These are phyloP conservation scores for Anguilla anguilla DNA, from an alignment of 2,797 vertebrate species.

Conservation along the genomic window DNA sequence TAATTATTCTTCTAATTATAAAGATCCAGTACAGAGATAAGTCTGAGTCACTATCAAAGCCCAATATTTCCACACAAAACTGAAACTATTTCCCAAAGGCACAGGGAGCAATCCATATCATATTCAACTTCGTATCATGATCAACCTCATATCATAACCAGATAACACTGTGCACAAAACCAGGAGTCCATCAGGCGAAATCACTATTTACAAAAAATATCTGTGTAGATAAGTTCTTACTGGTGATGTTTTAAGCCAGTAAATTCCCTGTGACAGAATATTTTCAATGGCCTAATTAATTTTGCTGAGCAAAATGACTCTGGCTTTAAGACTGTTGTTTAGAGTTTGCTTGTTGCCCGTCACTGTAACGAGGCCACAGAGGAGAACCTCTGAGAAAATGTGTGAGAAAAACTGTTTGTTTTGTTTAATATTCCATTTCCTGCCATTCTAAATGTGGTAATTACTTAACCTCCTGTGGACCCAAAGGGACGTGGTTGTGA, in stretches of 20 bases:
- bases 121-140: background rate
- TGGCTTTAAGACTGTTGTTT: constrained; percentile 15
- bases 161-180: background rate
- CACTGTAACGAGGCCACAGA: background rate
- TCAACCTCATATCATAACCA: background rate
- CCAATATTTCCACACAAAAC: background rate
- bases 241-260: background rate
- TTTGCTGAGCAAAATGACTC: background rate
- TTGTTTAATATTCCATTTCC: background rate
- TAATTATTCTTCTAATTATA: background rate
- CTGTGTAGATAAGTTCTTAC: background rate
- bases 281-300: background rate
- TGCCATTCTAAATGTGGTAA: background rate
- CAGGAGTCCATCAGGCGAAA: background rate
- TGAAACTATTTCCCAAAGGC: background rate
- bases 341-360: background rate
- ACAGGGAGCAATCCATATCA: background rate
- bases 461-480: background rate
- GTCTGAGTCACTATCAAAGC: background rate
- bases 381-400: background rate
- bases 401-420: constrained; percentile 3
- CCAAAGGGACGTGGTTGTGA: background rate
- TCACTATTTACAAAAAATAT: background rate
- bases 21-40: background rate
- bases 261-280: background rate